Base-by-base conservation (phyloP, 2,888 invertebrate genomes). In the Apotomis betuletana region DNA sequence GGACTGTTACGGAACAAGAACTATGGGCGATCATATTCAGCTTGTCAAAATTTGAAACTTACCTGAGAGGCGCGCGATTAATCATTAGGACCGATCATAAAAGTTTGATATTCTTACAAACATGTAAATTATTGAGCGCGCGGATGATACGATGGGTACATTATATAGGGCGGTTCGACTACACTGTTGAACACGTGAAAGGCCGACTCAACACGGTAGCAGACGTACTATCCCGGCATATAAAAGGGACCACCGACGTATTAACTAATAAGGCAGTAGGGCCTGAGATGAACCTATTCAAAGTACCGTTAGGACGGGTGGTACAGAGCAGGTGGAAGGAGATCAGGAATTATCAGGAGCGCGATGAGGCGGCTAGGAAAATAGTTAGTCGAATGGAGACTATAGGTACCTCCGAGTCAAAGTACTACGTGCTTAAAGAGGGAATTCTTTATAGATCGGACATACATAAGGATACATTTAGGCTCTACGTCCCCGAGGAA, bases 111-210 rank as follows among this genome's bases (percentile, higher is more conserved):
- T 15, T 15, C 15, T 15, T 15, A 15, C 15, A 15, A 15, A 15
- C 44, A 3, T 65, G 65, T 60, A 70, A 54, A 41, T 8, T 70
- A 10, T 46, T 54, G 10, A 57, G 36, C 54, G 13, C 15, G 3
- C 27, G 65, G 3, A 36, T 67, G 12, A 13, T 64, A 9, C 41
- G 64, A 0, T 67, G 67, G 67, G 9, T 67, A 5, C 10, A 49
- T 12, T 67, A 49, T 46, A 49, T 67, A 67, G 36, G 49, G 0
- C 58, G 49, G 38, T 67, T 67, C 46, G 58, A 67, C 5, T 58
- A 58, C 38, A 2, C 4, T 5, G 27, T 65, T 0, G 65, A 65
- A 38, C 38, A 67, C 49, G 36, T 67, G 5, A 10, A 12, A 5
- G 67, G 67, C 0, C 27, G 41, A 3, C 46, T 46, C 1, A 65